Base-by-base conservation (phyloP, 2,113 vertebrate species). In the Proterorhinus semilunaris region DNA sequence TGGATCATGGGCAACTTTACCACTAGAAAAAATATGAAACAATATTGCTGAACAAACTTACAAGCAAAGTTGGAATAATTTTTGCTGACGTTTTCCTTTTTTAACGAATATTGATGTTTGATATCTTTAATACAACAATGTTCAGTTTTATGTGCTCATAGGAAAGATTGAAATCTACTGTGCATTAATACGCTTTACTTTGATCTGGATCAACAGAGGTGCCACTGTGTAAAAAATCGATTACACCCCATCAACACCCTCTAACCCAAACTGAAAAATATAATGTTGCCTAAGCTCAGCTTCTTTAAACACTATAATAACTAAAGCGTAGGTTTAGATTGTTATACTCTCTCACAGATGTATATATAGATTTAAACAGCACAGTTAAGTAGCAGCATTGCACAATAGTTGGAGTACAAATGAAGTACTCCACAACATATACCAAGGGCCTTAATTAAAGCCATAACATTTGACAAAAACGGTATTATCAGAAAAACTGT, bases 371-470 rank as follows among this genome's bases (percentile, higher is more conserved):
- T 55, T 80, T 85, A 65, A 74, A 83, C 66, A 68, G 62, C 64
- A 69, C 72, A 72, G 27, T 76, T 66, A 59, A 74, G 72, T 83
- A 89, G 87, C 71, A 80, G 66, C 71, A 69, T 87, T 91, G 87
- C 88, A 91, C 85, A 61, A 68, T 21, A 53, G 13, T 44, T 16
- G 62, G 52, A 74, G 62, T 70, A 21, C 6, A 57, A 27, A 57
- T 57, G 0, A 44, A 65, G 15, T 58, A 46, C 71, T 49, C 46
- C 15, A 10, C 21, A 49, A 59, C 48, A 54, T 75, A 58, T 55
- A 49, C 68, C 71, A 27, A 15, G 0, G n/a, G 57, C 13, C 10
- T 51, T 57, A 44, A 72, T 78, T 75, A 42, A 71, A 72, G 55
- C 64, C 69, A 36, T 45, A 49, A 16, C 65, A n/a, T 69, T 76